Evolutionary conservation across 1,140 invertebrate species (phyloP), one percentile per base, ranked within the genome.

Genomic region (Lordiphosa mommai): DNA sequence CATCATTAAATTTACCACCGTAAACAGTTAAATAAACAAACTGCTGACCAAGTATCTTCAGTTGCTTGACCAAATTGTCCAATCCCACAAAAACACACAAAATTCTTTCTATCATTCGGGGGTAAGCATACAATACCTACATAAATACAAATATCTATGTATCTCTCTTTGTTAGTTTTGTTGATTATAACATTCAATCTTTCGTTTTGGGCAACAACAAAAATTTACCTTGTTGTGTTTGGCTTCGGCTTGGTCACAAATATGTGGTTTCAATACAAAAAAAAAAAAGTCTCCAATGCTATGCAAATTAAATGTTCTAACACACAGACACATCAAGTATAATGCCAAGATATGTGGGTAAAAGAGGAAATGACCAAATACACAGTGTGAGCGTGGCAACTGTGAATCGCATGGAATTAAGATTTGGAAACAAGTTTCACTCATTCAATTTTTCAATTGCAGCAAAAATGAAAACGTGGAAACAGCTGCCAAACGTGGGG

Each of bases 301-400:
- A 80, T 80, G 77, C 71, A 80, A 80, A 80, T 80, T 52, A 71
- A 80, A 71, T 57, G 61, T 71, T 74, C 61, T 77, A 67, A 57
- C 55, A 40, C 43, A 58, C 30, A 23, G 6, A 23, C 20, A 23
- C 20, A 23, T 23, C 4, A 5, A 4, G 1, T 1, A 17, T 2
- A 2, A 17, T 20, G 20, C 27, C 34, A 20, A 30, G 6, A 17
- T 20, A 60, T 38, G 20, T 27, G 32, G 43, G 33, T 56, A 38
- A 66, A 82, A 82, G 76, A 71, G 71, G 71, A 80, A 80, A 80
- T 80, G 76, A 74, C 76, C 76, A 80, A 82, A 80, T 79, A 72
- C 57, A 48, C 13, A 10, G 33, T 17, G 27, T 8, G 36, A 61
- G 55, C 52, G 47, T 23, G 52, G 69, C 61, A 43, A 10, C 27